phyloP scores from a whole-genome alignment of 2,797 vertebrate genomes.

The Poecilia wingei region DNA sequence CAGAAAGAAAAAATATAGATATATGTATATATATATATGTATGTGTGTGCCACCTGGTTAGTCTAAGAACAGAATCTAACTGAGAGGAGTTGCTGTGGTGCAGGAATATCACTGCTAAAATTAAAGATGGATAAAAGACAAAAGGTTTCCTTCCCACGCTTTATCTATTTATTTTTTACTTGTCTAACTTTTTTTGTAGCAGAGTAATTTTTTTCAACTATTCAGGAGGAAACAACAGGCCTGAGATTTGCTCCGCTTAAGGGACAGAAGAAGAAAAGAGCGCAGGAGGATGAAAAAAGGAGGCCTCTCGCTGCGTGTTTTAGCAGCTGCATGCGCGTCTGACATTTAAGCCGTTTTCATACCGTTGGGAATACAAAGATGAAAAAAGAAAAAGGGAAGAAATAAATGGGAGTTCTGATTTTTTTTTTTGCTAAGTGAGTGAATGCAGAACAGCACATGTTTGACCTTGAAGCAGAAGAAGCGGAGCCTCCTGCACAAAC shows the following conservation, averaged over 20 bases:
- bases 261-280: conserved; percentile 45
- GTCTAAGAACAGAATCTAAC: conserved; percentile 4
- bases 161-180: conserved; percentile 13
- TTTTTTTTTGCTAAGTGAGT: neutral
- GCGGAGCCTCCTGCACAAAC: too few relatives aligned
- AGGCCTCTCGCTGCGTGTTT: conserved; percentile 69
- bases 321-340: conserved; percentile 64
- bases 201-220: conserved; percentile 51
- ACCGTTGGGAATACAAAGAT: conserved; percentile 28
- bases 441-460: neutral
- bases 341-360: conserved; percentile 22
- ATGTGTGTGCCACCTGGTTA: neutral
- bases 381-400: neutral
- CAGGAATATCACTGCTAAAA: conserved; percentile 3
- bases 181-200: conserved; percentile 24
- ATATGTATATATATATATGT: too few relatives aligned
- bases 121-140: conserved; percentile 17
- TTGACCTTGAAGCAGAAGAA: too few relatives aligned
- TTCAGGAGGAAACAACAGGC: conserved; percentile 59
- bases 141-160: neutral
- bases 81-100: conserved; percentile 24
- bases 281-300: conserved; percentile 31
- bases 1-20: neutral
- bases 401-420: neutral
- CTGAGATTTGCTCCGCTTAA: conserved; percentile 58